These are phyloP conservation scores for Engystomops pustulosus DNA, from an alignment of 2,113 vertebrate genomes.

Conservation along the genomic window DNA sequence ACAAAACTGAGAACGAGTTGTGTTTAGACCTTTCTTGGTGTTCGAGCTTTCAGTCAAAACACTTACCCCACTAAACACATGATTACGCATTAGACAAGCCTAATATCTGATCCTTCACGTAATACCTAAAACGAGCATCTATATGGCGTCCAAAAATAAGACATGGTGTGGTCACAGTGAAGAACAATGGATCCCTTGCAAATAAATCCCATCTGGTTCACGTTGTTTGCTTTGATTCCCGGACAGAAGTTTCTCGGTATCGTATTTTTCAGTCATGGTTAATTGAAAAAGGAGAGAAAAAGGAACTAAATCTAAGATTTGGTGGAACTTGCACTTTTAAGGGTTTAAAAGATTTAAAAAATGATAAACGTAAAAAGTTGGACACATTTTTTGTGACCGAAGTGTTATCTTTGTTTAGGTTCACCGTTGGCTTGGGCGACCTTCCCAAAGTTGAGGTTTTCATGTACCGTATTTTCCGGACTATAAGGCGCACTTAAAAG, in stretches of 20 bases:
- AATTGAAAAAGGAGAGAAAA: neutral
- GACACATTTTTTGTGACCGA: neutral
- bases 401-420: neutral
- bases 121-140: neutral
- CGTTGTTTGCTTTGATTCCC: conserved; percentile 11
- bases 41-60: neutral
- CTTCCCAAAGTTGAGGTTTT: no score
- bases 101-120: neutral
- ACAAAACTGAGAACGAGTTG: no score
- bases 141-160: neutral
- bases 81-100: neutral
- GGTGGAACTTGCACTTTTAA: neutral
- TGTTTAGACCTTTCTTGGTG: no score
- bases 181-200: conserved; percentile 13
- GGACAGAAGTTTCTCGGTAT: neutral
- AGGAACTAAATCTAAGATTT: neutral
- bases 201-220: conserved; percentile 1
- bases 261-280: conserved; percentile 10
- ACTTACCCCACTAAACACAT: neutral
- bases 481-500: no score
- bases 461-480: no score
- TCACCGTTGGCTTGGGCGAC: no score
- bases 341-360: no score
- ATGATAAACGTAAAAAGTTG: neutral
- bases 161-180: neutral